Percentiles rank a stretch among this genome's conserved stretches.
phyloP scores from a whole-genome alignment of 1,140 invertebrate species.

The Drosophila navojoa region DNA sequence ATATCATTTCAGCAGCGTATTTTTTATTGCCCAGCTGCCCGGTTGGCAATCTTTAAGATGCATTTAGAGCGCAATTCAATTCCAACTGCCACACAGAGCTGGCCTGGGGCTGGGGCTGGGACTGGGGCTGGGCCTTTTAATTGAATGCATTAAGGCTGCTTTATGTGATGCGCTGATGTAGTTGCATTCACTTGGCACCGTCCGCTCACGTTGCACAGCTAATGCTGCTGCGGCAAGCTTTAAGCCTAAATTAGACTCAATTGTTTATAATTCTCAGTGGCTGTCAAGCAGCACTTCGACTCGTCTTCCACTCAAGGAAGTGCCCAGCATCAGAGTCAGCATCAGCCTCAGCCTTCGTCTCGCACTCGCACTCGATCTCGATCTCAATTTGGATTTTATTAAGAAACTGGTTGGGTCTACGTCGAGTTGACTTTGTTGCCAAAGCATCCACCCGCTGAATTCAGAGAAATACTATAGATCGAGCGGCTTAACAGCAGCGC shows the following conservation, averaged over 20 bases:
- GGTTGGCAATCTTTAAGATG: constrained; percentile 30
- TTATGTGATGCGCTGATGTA: constrained; percentile 41
- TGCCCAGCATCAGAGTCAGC: constrained; percentile 20
- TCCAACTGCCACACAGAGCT: constrained; percentile 37
- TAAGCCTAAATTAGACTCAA: constrained; percentile 78
- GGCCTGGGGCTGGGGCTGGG: constrained; percentile 8
- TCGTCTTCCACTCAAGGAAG: constrained; percentile 69
- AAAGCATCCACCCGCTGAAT: constrained; percentile 54
- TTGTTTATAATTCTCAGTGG: constrained; percentile 73
- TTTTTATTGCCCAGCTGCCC: constrained; percentile 22
- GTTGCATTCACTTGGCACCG: constrained; percentile 46
- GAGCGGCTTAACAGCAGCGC: neutral
- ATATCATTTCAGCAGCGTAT: constrained; percentile 16
- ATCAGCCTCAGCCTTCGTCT: neutral
- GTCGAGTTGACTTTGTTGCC: neutral
- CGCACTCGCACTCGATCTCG: constrained; percentile 1
- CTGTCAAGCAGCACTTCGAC: constrained; percentile 29
- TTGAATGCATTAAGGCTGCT: constrained; percentile 69
- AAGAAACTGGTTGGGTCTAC: constrained; percentile 50
- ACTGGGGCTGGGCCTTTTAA: constrained; percentile 46
- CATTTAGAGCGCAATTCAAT: constrained; percentile 49
- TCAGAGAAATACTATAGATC: constrained; percentile 30
- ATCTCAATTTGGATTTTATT: constrained; percentile 26
- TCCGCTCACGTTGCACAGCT: constrained; percentile 62
- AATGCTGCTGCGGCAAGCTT: constrained; percentile 58